Percentiles rank a stretch among this genome's conserved stretches.
Evolutionary conservation across 2,113 vertebrate species (phyloP).

Genomic region (Gopherus flavomarginatus): DNA sequence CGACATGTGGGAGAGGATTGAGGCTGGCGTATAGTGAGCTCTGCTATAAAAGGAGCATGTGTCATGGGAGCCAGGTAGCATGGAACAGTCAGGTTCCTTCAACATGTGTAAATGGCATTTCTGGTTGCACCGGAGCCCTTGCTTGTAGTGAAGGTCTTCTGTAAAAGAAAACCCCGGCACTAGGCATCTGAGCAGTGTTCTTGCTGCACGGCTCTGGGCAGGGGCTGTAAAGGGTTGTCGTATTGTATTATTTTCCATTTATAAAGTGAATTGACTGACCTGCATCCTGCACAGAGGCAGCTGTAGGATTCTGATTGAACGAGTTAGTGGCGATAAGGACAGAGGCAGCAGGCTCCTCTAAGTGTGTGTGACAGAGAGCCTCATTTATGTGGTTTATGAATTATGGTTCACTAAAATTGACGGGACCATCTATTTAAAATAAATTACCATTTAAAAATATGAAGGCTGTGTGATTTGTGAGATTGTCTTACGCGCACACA

Average conservation of each 20-base stretch:
- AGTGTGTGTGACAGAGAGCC: neutral
- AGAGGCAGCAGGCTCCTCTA: neutral
- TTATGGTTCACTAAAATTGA: neutral
- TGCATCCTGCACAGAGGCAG: neutral
- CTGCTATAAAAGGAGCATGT: neutral
- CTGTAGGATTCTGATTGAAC: neutral
- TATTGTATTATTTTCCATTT: slow-evolving; percentile 5
- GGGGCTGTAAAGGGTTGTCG: neutral
- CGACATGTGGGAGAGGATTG: neutral
- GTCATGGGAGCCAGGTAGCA: neutral
- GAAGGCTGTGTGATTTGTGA: neutral
- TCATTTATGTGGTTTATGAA: neutral
- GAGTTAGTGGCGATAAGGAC: neutral
- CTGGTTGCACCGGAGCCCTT: neutral
- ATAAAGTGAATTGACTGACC: neutral
- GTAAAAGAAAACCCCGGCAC: neutral
- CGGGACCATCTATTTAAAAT: neutral
- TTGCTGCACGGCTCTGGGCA: neutral
- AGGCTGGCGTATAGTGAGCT: accelerated
- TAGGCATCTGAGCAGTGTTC: neutral
- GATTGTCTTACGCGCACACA: neutral
- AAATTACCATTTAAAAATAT: neutral
- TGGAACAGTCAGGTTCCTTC: neutral
- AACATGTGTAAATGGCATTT: neutral
- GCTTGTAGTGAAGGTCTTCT: neutral